Conservation (phyloP, 1,140 invertebrate genomes). For the Leptestheria dahalacensis region DNA sequence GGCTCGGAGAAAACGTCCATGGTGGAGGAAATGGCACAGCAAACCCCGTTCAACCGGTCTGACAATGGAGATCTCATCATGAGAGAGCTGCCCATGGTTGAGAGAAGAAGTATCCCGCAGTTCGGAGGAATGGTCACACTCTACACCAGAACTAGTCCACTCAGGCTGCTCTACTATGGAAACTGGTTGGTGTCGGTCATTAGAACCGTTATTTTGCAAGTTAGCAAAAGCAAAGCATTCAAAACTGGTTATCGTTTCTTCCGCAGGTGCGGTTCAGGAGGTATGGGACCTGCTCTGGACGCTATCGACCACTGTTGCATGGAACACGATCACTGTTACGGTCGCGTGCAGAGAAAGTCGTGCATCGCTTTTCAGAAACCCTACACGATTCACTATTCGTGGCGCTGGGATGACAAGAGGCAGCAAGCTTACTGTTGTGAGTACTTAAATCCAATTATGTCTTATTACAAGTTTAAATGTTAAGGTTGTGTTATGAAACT, state of each 20-base stretch:
- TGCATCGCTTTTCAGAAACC: conserved; percentile 11
- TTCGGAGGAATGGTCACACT: conserved; percentile 14
- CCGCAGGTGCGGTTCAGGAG: conserved; percentile 12
- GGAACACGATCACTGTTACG: conserved; percentile 12
- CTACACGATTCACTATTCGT: conserved; percentile 11
- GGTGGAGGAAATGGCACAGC: conserved; percentile 1
- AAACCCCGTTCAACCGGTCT: conserved; percentile 5
- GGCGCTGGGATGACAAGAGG: conserved; percentile 12
- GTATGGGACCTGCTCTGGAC: conserved; percentile 11
- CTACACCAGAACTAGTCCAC: conserved; percentile 12
- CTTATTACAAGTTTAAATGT: not conserved
- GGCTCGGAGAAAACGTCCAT: not conserved
- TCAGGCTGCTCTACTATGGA: conserved; percentile 12
- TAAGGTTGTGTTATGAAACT: too few species aligned
- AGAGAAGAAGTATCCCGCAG: conserved; percentile 12
- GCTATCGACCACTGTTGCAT: conserved; percentile 12
- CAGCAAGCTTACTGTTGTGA: conserved; percentile 14
- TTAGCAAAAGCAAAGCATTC: too few species aligned
- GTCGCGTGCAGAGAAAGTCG: not conserved
- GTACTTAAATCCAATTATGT: not conserved
- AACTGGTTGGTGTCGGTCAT: conserved; percentile 14
- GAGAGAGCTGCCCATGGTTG: conserved; percentile 12
- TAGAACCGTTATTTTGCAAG: not conserved
- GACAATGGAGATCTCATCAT: conserved; percentile 10
- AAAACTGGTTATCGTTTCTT: not conserved